Base-by-base conservation (phyloP, 2,888 invertebrate species). In the Eupithecia abbreviata region DNA sequence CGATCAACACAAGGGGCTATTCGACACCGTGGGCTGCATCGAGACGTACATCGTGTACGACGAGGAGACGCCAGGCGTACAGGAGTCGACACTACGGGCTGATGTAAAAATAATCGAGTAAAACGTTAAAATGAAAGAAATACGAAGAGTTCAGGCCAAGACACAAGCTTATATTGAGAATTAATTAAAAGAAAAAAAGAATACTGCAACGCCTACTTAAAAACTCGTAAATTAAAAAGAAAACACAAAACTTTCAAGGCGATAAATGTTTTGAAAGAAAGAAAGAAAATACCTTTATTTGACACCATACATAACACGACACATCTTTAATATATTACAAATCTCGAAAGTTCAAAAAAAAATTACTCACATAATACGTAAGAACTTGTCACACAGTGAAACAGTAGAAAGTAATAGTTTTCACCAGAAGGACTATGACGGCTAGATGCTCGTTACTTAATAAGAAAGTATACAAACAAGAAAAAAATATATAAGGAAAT, bases 41-140 rank as follows among this genome's bases (percentile, higher is more conserved):
- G 72, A 82, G 62, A 73, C 74, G 45, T 84, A 84, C 47, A 82
- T 86, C 4, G 6, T 87, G 2, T 86, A 81, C 49, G 85, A 81
- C 0, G 80, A 82, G 4, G 42, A 43, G 58, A 58, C 58, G 58
- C 58, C 58, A 58, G 58, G 58, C 18, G 58, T 58, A 58, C 58
- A 58, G 58, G 58, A 18, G 58, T 3, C 18, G 18, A 15, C 58
- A 7, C 15, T 15, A 10, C 58, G 18, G 9, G 4, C 18, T 58
- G 4, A 58, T 58, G 58, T 58, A 58, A 58, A 58, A 18, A 9
- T n/a, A 55, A 55, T 9, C 7, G n/a, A 55, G 2, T 5, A 15
- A 15, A 51, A 55, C n/a, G 7, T n/a, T n/a, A 55, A 55, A 55
- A 5, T 15, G 4, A 51, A 15, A 51, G 15, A 15, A 6, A 51